Conservation (phyloP, 2,888 invertebrate genomes). For the Tipula unca region DNA sequence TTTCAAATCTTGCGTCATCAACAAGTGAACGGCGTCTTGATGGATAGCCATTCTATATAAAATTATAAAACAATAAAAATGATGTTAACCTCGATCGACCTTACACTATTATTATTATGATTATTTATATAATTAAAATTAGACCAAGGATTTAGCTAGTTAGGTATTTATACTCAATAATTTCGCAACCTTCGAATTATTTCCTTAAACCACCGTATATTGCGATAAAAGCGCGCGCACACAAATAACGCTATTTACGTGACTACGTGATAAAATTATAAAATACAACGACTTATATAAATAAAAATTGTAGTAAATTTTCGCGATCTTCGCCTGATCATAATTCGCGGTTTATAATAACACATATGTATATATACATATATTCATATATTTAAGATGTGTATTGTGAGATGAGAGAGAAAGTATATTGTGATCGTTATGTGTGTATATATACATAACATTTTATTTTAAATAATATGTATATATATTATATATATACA, state of each 20-base stretch:
- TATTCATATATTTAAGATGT: not conserved
- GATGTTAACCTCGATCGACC: not conserved
- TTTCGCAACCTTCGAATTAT: not conserved
- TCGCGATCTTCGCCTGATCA: not conserved
- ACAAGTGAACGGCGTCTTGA: constrained; percentile 92
- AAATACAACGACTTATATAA: not conserved
- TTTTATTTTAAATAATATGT: not conserved
- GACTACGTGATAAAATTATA: not conserved
- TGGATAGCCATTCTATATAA: constrained; percentile 88
- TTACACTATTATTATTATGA: not conserved
- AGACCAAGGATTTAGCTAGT: constrained; percentile 17
- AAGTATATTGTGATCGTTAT: not conserved
- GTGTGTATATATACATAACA: not conserved
- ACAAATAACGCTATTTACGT: not conserved
- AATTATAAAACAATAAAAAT: constrained; percentile 27
- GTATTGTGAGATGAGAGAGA: not conserved
- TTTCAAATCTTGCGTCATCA: constrained; percentile 96
- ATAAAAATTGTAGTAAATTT: not conserved
- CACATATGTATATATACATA: too few relatives aligned
- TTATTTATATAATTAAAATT: constrained; percentile 16
- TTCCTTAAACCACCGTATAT: not conserved
- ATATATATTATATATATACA: too few relatives aligned
- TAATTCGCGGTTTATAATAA: too few relatives aligned
- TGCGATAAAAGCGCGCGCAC: not conserved
- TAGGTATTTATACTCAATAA: not conserved